Conservation (phyloP, 2,113 vertebrate species). For the Colaptes auratus region DNA sequence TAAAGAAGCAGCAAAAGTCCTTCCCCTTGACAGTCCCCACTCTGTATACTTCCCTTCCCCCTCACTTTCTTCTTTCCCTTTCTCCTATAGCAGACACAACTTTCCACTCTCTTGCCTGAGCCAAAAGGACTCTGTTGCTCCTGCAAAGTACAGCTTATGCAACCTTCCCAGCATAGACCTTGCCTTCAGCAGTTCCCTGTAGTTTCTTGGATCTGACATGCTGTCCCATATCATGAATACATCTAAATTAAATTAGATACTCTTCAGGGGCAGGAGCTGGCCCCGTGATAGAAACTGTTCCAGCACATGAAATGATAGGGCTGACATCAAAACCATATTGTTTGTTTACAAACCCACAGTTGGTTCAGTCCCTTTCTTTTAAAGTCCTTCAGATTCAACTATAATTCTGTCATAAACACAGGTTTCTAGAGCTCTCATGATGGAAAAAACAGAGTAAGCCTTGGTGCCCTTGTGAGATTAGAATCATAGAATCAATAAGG, state of each 20-base stretch:
- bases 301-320: slow-evolving; percentile 28
- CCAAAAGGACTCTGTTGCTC: neutral
- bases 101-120: neutral
- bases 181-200: neutral
- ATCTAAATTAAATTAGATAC: slow-evolving; percentile 38
- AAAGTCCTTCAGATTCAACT: slow-evolving; percentile 52
- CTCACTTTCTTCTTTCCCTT: neutral
- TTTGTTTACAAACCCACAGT: slow-evolving; percentile 60
- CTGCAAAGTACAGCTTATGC: neutral
- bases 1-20: neutral
- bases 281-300: neutral
- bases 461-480: neutral
- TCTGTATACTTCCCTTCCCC: neutral
- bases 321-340: slow-evolving; percentile 50
- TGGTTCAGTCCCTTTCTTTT: slow-evolving; percentile 49
- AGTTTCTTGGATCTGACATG: neutral
- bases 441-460: slow-evolving; percentile 17
- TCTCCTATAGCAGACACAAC: neutral
- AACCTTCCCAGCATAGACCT: neutral
- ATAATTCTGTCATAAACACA: slow-evolving; percentile 29
- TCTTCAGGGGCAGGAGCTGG: slow-evolving; percentile 31
- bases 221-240: neutral
- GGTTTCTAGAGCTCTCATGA: neutral
- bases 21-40: neutral
- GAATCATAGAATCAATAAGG: no score